Conservation (phyloP, 1,140 invertebrate species). For the Stegodyphus dumicola region DNA sequence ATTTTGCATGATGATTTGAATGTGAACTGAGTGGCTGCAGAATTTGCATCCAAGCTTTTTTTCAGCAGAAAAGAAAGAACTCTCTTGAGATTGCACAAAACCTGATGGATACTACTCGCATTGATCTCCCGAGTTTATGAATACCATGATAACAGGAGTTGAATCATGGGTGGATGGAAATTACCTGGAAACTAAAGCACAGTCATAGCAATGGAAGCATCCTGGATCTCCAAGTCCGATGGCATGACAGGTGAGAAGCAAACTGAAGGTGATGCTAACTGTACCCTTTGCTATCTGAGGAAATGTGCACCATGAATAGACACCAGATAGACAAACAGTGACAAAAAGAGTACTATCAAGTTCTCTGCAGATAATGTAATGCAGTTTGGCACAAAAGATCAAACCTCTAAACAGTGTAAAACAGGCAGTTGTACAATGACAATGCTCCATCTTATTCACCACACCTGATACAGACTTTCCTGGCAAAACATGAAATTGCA, state of each 20-base stretch:
- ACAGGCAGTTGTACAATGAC: conserved; percentile 65
- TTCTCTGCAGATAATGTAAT: conserved; percentile 51
- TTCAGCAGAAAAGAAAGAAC: not conserved
- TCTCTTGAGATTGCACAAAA: not conserved
- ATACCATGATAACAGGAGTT: not conserved
- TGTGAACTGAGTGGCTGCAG: not conserved
- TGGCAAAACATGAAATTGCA: conserved; percentile 2
- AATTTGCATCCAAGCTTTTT: not conserved
- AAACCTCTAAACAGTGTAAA: conserved; percentile 44
- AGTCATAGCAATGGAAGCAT: conserved; percentile 12
- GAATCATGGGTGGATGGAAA: not conserved
- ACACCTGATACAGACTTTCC: conserved; percentile 21
- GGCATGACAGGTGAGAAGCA: conserved; percentile 2
- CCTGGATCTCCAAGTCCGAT: conserved; percentile 11
- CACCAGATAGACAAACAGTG: conserved; percentile 49
- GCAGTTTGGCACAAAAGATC: conserved; percentile 59
- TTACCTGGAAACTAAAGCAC: not conserved
- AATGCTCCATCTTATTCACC: conserved; percentile 62
- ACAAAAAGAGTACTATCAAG: conserved; percentile 59
- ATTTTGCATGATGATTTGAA: not conserved
- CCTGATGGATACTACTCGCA: not conserved
- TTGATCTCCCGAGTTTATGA: not conserved
- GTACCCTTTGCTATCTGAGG: conserved; percentile 50
- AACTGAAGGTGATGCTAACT: conserved; percentile 22
- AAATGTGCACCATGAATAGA: conserved; percentile 57